Percentiles rank a stretch among this genome's conserved stretches.
These are phyloP conservation scores for Scaptomyza polygonia DNA, from an alignment of 2,888 invertebrate genomes.

Conservation along the genomic window DNA sequence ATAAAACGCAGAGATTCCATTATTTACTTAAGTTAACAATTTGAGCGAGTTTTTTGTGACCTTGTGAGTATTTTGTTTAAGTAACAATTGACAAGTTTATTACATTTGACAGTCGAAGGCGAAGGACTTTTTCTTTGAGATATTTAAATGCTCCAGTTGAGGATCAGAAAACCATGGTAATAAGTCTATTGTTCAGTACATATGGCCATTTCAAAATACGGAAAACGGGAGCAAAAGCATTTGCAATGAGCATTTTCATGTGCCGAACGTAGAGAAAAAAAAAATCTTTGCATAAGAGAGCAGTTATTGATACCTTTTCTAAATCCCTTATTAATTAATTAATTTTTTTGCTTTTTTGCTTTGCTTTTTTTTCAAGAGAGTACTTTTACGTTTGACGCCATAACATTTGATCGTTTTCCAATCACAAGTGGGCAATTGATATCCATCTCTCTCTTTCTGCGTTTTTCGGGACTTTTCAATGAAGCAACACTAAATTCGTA, in stretches of 20 bases:
- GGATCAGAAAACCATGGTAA: conserved; percentile 36
- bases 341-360: not conserved
- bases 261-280: not conserved
- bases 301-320: too few species aligned
- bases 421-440: not conserved
- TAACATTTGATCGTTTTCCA: not conserved
- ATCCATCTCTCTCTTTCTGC: not conserved
- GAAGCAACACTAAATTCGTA: conserved; percentile 44
- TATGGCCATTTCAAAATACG: conserved; percentile 7
- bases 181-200: conserved; percentile 28
- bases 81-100: conserved; percentile 70
- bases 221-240: not conserved
- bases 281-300: not conserved
- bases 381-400: not conserved
- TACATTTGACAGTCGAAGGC: conserved; percentile 39
- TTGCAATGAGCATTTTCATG: not conserved
- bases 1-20: conserved; percentile 33
- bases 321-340: not conserved
- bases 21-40: conserved; percentile 28
- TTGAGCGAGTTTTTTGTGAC: conserved; percentile 43
- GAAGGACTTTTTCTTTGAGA: conserved; percentile 15
- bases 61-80: conserved; percentile 64
- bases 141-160: conserved; percentile 38
- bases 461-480: not conserved
- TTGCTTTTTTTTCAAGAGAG: not conserved